Percentiles rank a stretch among this genome's conserved stretches.
These are phyloP conservation scores for Octodon degus DNA, from an alignment of 2,113 vertebrate species.

Conservation along the genomic window DNA sequence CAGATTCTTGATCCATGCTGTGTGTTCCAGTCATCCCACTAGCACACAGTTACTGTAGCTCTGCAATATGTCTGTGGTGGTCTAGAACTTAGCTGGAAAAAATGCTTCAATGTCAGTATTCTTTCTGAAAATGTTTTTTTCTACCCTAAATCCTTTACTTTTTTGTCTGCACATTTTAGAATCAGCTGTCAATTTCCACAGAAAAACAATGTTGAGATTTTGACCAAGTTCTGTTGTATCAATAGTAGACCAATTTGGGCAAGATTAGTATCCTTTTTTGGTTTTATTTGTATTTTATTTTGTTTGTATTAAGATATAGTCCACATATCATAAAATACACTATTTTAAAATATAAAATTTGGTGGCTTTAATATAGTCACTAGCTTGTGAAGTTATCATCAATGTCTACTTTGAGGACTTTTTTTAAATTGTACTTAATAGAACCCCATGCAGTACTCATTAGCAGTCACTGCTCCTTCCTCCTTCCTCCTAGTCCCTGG, in stretches of 20 bases:
- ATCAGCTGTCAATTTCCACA: not conserved
- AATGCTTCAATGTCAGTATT: not conserved
- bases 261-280: not conserved
- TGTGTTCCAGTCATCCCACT: not conserved
- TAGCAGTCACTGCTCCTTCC: not conserved
- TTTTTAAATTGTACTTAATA: not conserved
- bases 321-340: not conserved
- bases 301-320: not conserved
- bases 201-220: not conserved
- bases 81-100: not conserved
- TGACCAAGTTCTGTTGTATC: not conserved
- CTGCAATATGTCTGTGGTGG: not conserved
- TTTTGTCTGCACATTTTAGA: constrained; percentile 34
- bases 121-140: not conserved
- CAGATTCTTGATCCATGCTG: not conserved
- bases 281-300: constrained; percentile 2
- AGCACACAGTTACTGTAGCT: not conserved
- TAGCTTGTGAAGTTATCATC: not conserved
- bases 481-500: not conserved
- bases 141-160: not conserved
- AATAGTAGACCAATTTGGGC: not conserved
- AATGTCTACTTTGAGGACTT: not conserved
- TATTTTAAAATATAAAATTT: not conserved
- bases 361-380: not conserved
- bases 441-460: not conserved